These are phyloP conservation scores for Eulemur albifrons DNA, from an alignment of 2,797 vertebrate species.

Conservation along the genomic window DNA sequence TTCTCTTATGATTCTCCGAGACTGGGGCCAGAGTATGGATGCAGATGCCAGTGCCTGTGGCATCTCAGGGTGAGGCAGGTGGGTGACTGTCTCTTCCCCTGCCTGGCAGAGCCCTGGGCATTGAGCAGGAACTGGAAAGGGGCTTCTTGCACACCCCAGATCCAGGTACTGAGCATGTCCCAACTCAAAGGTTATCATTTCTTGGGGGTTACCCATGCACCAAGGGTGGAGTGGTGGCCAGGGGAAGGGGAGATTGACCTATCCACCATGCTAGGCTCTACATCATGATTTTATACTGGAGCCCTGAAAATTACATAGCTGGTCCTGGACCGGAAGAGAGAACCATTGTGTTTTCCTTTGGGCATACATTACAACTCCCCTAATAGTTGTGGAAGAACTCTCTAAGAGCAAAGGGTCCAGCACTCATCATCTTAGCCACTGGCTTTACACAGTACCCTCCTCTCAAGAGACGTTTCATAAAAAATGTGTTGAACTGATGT, in stretches of 20 bases:
- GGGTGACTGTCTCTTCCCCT: background rate
- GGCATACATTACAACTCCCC: background rate
- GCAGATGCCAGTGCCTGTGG: background rate
- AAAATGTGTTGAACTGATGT: background rate
- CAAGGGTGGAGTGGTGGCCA: background rate
- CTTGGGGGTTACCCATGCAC: background rate
- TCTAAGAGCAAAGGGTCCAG: background rate
- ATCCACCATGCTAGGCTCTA: too few relatives aligned
- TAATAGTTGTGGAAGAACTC: background rate
- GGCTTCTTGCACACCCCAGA: background rate
- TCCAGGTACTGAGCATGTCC: background rate
- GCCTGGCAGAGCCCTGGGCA: background rate
- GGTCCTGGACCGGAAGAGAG: background rate
- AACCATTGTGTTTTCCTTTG: background rate
- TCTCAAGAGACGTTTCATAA: background rate
- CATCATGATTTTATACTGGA: background rate
- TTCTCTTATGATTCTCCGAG: background rate
- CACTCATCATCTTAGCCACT: background rate
- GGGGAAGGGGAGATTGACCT: background rate
- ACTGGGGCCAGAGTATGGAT: background rate
- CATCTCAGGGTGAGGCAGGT: background rate
- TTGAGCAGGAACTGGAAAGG: background rate
- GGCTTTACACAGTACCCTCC: background rate
- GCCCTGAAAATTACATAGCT: background rate
- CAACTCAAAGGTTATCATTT: background rate